These are phyloP conservation scores for Chironomus tentans DNA, from an alignment of 2,888 invertebrate species.

Conservation along the genomic window DNA sequence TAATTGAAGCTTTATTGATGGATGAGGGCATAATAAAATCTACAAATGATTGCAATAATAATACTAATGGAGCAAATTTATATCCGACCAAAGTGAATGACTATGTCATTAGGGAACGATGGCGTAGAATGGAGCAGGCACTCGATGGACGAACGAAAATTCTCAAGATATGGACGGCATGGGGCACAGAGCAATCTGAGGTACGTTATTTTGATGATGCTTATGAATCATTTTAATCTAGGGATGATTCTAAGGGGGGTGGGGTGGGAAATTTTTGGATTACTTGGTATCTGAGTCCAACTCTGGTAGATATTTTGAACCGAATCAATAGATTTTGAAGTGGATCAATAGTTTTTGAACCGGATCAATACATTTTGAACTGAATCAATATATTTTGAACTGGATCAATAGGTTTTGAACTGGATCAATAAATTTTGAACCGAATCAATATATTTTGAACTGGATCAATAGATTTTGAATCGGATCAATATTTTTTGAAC, in stretches of 20 bases:
- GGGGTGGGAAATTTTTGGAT: too few species aligned
- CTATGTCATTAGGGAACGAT: constrained; percentile 60
- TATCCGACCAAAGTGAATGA: constrained; percentile 35
- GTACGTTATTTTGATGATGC: constrained; percentile 34
- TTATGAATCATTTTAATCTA: neutral
- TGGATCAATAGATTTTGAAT: too few species aligned
- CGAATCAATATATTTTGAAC: too few species aligned
- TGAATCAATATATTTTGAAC: too few species aligned
- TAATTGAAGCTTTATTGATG: constrained; percentile 60
- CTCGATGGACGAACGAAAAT: constrained; percentile 59
- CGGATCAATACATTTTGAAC: too few species aligned
- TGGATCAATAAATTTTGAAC: too few species aligned
- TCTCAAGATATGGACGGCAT: constrained; percentile 62
- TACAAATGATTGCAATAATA: constrained; percentile 11
- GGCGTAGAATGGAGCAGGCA: constrained; percentile 64
- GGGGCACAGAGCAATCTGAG: constrained; percentile 58
- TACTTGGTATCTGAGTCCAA: too few species aligned
- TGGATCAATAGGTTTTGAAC: too few species aligned
- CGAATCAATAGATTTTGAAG: too few species aligned
- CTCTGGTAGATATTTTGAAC: neutral
- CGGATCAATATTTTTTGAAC: too few species aligned
- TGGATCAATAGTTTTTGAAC: too few species aligned
- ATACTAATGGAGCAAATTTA: neutral
- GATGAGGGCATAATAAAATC: constrained; percentile 39
- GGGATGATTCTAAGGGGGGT: neutral